Evolutionary conservation across 1,140 invertebrate species (phyloP).

Genomic region (Habropoda laboriosa): DNA sequence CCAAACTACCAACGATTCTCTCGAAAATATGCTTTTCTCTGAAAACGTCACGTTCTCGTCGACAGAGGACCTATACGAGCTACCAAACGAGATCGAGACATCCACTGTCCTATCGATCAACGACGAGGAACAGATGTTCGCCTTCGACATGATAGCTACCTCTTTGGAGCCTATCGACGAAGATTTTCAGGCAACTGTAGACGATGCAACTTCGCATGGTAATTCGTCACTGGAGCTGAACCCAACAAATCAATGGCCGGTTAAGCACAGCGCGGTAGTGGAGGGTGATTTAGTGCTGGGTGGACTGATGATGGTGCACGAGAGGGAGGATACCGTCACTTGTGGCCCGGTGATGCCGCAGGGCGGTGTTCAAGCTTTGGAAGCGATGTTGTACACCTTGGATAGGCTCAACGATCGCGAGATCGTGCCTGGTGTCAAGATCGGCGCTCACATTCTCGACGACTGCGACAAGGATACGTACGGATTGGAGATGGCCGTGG

Average conservation of each 20-base stretch:
- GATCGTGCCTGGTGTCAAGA: constrained; percentile 88
- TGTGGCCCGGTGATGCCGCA: constrained; percentile 98
- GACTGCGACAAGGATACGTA: constrained; percentile 99
- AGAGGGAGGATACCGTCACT: constrained; percentile 90
- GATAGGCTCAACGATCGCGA: constrained; percentile 89
- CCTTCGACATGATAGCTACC: background rate
- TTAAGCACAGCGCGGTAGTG: constrained; percentile 92
- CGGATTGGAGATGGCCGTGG: constrained; percentile 96
- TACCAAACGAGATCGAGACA: background rate
- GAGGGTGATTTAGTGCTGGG: constrained; percentile 93
- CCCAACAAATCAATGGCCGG: constrained; percentile 86
- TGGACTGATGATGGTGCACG: constrained; percentile 97
- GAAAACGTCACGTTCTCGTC: background rate
- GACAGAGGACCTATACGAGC: background rate
- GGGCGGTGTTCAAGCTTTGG: constrained; percentile 94
- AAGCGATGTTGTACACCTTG: constrained; percentile 95
- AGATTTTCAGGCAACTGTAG: background rate
- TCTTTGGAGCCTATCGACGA: background rate
- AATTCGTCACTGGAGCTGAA: constrained; percentile 38
- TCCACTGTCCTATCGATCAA: background rate
- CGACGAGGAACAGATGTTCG: background rate
- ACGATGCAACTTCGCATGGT: constrained; percentile 4
- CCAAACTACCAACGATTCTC: too few species aligned
- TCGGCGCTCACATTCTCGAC: constrained; percentile 95
- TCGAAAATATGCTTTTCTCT: background rate